Conservation (phyloP, 2,888 invertebrate species). For the Erannis defoliaria region DNA sequence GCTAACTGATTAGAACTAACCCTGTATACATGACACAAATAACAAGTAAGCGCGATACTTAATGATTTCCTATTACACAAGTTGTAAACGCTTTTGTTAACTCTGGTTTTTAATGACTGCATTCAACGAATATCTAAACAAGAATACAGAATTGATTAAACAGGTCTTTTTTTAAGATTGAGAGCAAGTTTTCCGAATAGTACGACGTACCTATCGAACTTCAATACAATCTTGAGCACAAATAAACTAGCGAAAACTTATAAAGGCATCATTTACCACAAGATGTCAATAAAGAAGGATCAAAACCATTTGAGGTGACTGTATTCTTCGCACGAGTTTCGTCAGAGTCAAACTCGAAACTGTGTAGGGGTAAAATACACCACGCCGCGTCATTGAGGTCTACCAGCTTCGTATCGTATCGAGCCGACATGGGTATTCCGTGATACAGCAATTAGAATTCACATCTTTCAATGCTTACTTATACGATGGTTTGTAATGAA, state of each 20-base stretch:
- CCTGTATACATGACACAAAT: too few species aligned
- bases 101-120: neutral
- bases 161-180: neutral
- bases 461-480: too few species aligned
- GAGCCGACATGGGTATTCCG: neutral
- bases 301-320: slow-evolving; percentile 53
- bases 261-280: slow-evolving; percentile 51
- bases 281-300: slow-evolving; percentile 54
- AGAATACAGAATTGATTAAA: neutral
- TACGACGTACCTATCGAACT: neutral
- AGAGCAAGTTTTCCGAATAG: slow-evolving; percentile 7
- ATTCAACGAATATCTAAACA: neutral
- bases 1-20: too few species aligned
- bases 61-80: too few species aligned
- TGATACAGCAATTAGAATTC: too few species aligned
- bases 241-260: slow-evolving; percentile 45
- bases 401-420: neutral
- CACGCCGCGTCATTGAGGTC: neutral
- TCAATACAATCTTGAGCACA: slow-evolving; percentile 19
- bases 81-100: too few species aligned
- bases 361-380: slow-evolving; percentile 43
- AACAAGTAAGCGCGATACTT: too few species aligned
- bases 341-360: slow-evolving; percentile 53
- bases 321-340: slow-evolving; percentile 70
- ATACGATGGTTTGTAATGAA: too few species aligned